Evolutionary conservation across 2,888 invertebrate genomes (phyloP).

Genomic region (Torymus auratus): DNA sequence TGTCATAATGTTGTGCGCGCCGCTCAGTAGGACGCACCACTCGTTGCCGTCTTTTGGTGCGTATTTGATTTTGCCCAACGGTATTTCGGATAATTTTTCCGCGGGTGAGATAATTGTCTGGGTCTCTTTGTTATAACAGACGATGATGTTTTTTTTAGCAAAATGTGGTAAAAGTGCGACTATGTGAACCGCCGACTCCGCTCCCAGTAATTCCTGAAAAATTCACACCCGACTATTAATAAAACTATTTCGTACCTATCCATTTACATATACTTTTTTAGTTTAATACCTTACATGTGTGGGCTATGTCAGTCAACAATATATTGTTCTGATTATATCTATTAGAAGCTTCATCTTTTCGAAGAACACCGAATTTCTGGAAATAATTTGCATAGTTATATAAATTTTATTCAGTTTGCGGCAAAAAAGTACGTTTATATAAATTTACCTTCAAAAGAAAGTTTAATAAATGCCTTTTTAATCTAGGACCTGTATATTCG

Average conservation of each 20-base stretch:
- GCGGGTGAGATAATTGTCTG: conserved; percentile 74
- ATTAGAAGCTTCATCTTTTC: not conserved
- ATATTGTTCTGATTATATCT: conserved; percentile 2
- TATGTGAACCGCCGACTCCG: conserved; percentile 76
- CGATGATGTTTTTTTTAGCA: conserved; percentile 81
- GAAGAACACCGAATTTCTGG: conserved; percentile 38
- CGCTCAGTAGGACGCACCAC: conserved; percentile 81
- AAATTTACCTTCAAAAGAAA: conserved; percentile 78
- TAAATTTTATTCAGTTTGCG: not conserved
- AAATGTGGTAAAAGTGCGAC: conserved; percentile 85
- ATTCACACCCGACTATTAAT: not conserved
- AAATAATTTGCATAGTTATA: conserved; percentile 10
- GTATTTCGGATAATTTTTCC: conserved; percentile 59
- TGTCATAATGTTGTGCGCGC: conserved; percentile 62
- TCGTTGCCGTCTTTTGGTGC: conserved; percentile 60
- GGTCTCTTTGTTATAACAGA: conserved; percentile 79
- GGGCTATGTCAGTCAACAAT: conserved; percentile 49
- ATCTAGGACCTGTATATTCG: conserved; percentile 79
- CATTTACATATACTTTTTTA: too few species aligned
- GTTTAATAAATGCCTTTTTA: conserved; percentile 77
- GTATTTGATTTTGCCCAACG: conserved; percentile 62
- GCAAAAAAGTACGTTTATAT: not conserved
- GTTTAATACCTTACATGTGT: conserved; percentile 57
- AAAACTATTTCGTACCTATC: not conserved
- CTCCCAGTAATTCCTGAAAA: conserved; percentile 76